Percentiles rank a stretch among this genome's conserved stretches.
Evolutionary conservation across 2,797 vertebrate genomes (phyloP).

Genomic region (Clamator glandarius): DNA sequence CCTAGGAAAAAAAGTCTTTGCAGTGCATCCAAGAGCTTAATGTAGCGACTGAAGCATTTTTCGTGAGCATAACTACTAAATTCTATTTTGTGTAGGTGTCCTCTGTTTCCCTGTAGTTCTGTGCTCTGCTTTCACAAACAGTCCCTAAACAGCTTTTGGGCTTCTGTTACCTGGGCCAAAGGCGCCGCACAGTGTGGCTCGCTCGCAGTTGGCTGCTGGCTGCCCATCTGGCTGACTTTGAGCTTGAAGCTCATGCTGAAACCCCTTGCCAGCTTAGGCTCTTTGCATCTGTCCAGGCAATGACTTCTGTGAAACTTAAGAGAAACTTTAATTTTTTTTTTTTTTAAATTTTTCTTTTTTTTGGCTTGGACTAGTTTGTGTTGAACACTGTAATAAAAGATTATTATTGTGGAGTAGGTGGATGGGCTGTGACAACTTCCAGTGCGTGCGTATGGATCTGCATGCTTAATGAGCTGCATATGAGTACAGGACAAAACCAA

Average conservation of each 20-base stretch:
- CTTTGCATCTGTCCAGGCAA: neutral
- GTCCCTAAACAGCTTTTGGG: neutral
- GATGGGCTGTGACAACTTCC: no score
- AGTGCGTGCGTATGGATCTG: no score
- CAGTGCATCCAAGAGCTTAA: neutral
- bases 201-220: no score
- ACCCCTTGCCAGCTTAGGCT: neutral
- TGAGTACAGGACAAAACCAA: neutral
- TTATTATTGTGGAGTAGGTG: neutral
- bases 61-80: neutral
- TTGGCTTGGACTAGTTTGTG: neutral
- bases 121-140: neutral
- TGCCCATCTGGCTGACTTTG: neutral
- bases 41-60: neutral
- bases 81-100: neutral
- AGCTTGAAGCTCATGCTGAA: neutral
- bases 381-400: neutral
- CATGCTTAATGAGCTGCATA: neutral
- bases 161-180: neutral
- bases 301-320: neutral
- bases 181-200: neutral
- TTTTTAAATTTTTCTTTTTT: neutral
- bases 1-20: neutral
- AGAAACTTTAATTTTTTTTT: neutral
- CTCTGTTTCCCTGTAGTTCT: neutral